phyloP scores from a whole-genome alignment of 2,113 vertebrate genomes.

The Sminthopsis crassicaudata region DNA sequence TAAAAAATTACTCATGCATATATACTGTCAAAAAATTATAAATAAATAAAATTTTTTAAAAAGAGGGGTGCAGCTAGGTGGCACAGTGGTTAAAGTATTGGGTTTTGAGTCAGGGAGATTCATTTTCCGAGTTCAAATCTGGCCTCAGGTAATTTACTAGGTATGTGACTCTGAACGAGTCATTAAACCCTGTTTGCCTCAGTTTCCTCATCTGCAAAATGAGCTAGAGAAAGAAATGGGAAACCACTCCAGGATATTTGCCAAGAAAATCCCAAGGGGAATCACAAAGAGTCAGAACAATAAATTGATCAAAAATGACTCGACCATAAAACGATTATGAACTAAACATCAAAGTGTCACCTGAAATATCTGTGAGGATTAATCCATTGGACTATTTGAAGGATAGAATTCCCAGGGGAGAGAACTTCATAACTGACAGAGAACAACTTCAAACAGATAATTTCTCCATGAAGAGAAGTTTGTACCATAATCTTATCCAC shows the following conservation, averaged over 20 bases:
- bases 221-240: background rate
- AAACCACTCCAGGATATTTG: background rate
- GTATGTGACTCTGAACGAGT: background rate
- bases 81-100: background rate
- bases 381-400: conserved; percentile 43
- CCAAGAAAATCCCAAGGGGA: background rate
- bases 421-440: conserved; percentile 28
- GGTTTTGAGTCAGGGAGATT: no score
- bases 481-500: conserved; percentile 8
- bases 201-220: background rate
- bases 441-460: conserved; percentile 43
- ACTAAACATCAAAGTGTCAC: background rate
- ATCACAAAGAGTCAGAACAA: background rate
- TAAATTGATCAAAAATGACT: background rate
- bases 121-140: no score
- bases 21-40: no score
- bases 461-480: background rate
- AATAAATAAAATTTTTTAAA: no score
- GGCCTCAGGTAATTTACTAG: background rate
- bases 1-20: no score
- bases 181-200: background rate
- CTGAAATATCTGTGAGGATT: conserved; percentile 42
- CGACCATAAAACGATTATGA: background rate
- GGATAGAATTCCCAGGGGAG: conserved; percentile 13
- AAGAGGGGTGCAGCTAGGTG: no score